Evolutionary conservation across 2,888 invertebrate species (phyloP), one percentile per base, ranked within the genome.

Genomic region (Anthophora plumipes): DNA sequence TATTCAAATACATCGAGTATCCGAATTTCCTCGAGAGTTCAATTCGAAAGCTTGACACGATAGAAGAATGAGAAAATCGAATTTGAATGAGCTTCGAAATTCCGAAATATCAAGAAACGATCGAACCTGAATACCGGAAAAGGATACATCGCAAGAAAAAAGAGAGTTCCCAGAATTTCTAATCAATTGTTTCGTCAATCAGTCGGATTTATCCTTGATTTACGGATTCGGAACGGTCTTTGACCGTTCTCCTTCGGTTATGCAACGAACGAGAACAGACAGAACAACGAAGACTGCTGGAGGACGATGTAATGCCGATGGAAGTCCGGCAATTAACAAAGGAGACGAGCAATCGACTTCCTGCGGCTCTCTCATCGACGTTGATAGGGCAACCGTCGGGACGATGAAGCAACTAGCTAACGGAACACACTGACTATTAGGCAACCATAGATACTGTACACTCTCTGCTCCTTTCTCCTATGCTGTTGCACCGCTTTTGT

Each of bases 321-420:
- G 61, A 68, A 66, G 70, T 79, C 77, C 68, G 63, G 72, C 77
- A 83, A 89, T 89, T 89, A 87, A 77, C 70, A 82, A 82, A 84
- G 85, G 77, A 82, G 87, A 89, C 81, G 89, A 85, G 86, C 82
- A 83, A 85, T 85, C 88, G 85, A 87, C 85, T 88, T 88, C 89
- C 86, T 77, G 77, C 69, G 76, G 74, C 20, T 57, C 52, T 73
- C 63, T 80, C 74, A 50, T 80, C 74, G 82, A 50, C 46, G 70
- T 74, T 64, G 80, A 83, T 79, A 77, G 67, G 54, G 79, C 82
- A 50, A 80, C 78, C 81, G 84, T 31, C 41, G 72, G 4, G 31
- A 66, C 64, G 72, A 80, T 84, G 84, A 82, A 63, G 82, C 84
- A 85, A 87, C 83, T 81, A 67, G 52, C 31, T 83, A 75, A 83